phyloP scores from a whole-genome alignment of 2,113 vertebrate species.

The Phoxinus phoxinus region DNA sequence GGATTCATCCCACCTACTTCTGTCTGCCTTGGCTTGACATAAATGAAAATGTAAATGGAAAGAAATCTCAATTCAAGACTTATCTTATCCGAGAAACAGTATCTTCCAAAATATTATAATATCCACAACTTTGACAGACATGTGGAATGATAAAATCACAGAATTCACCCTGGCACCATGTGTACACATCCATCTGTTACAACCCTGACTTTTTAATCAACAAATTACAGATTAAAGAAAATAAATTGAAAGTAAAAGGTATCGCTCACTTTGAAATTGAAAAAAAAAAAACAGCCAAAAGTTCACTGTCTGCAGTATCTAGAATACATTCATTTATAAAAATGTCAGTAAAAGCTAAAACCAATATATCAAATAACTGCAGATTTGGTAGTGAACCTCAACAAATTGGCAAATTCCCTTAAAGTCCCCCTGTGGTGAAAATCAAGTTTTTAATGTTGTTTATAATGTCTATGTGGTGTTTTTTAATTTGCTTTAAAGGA shows the following conservation, averaged over 20 bases:
- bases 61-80: background rate
- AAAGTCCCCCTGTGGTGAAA: no score
- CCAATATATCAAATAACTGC: background rate
- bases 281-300: background rate
- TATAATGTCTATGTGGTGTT: no score
- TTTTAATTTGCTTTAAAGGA: no score
- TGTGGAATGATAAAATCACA: background rate
- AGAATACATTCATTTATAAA: background rate
- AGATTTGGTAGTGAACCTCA: background rate
- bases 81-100: conserved; percentile 6
- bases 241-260: background rate
- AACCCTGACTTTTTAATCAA: conserved; percentile 21
- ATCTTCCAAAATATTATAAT: background rate
- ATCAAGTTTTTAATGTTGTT: no score
- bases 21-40: conserved; percentile 12
- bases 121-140: conserved; percentile 27
- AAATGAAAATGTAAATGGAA: conserved; percentile 3
- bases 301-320: background rate
- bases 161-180: background rate
- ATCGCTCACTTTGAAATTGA: background rate
- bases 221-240: conserved; percentile 24
- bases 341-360: background rate
- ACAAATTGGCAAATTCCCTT: background rate
- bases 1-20: background rate
- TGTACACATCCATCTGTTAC: conserved; percentile 10